Base-by-base conservation (phyloP, 2,797 vertebrate genomes). In the Microcaecilia unicolor region DNA sequence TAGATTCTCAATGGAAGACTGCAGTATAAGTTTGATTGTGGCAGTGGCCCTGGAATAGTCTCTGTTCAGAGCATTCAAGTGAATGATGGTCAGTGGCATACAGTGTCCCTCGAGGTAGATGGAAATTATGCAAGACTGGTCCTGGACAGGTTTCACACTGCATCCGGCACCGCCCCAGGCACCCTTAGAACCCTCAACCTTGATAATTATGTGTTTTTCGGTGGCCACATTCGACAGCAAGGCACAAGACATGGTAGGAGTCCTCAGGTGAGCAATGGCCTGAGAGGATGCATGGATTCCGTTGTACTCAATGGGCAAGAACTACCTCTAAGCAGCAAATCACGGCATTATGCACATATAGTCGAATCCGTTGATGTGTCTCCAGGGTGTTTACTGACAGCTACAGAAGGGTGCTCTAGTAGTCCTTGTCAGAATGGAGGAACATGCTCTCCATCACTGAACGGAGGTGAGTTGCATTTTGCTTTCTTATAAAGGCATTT, bases 21-120 rank as follows among this genome's bases (percentile, higher is more conserved):
- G 18, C 96, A 99, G 27, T 98, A 96, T 68, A 94, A 91, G 58
- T 99, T 99, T 20, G 95, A 99, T 74, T 99, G 96, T 31, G 96
- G 95, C 51, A 97, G 96, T 1, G 95, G 94, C 3, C 90, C 92
- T 0, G 94, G 96, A 12, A 83, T 96, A 3, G 96, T 99, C 31
- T 96, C 93, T 0, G 91, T 98, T 38, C 94, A 96, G 58, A 97
- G 93, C 58, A 91, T 88, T 31, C 91, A 92, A 55, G 84, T 99
- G 18, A 97, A 86, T 0, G 95, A 99, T 4, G 96, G 96, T n/a
- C 88, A 91, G 51, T 98, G 95, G 96, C 96, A 99, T 51, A 76
- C 84, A 0, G 64, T 98, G 20, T 86, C 87, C 1, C 85, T 99
- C n/a, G 92, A 95, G 56, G 94, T 99, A 51, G 89, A 91, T 0